Evolutionary conservation across 53 echinoderm and acorn worm genomes (phyloP).

Genomic region (Mesocentrotus franciscanus): DNA sequence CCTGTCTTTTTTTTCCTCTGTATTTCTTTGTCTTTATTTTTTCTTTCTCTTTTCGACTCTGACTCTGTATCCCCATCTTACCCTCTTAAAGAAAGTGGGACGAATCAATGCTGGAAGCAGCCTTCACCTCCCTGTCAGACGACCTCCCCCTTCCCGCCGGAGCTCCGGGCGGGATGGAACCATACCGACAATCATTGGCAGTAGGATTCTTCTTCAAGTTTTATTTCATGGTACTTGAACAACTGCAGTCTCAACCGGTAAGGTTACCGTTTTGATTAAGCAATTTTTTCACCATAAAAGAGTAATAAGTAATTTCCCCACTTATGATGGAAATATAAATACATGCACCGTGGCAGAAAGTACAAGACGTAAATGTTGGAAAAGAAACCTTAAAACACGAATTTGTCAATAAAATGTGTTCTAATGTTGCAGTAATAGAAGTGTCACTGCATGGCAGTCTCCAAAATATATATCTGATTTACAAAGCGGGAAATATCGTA

Average conservation of each 20-base stretch:
- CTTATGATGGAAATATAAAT: background rate
- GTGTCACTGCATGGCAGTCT: too few species aligned
- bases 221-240: constrained; percentile 74
- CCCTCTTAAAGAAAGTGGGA: constrained; percentile 74
- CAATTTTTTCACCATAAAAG: background rate
- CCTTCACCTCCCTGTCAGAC: constrained; percentile 61
- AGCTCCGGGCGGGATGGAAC: constrained; percentile 88
- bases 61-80: background rate
- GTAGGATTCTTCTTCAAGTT: constrained; percentile 95
- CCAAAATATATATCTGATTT: too few species aligned
- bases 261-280: background rate
- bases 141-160: constrained; percentile 75
- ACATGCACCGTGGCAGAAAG: too few species aligned
- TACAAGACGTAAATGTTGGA: too few species aligned
- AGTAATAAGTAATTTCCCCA: background rate
- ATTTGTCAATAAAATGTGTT: too few species aligned
- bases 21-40: background rate
- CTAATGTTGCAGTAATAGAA: too few species aligned
- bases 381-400: too few species aligned
- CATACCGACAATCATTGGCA: constrained; percentile 78
- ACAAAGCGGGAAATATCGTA: background rate
- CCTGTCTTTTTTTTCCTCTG: background rate
- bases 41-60: too few species aligned
- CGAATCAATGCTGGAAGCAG: constrained; percentile 70
- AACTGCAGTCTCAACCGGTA: constrained; percentile 25